phyloP scores from a whole-genome alignment of 2,113 vertebrate genomes.

The Porphyrio hochstetteri region DNA sequence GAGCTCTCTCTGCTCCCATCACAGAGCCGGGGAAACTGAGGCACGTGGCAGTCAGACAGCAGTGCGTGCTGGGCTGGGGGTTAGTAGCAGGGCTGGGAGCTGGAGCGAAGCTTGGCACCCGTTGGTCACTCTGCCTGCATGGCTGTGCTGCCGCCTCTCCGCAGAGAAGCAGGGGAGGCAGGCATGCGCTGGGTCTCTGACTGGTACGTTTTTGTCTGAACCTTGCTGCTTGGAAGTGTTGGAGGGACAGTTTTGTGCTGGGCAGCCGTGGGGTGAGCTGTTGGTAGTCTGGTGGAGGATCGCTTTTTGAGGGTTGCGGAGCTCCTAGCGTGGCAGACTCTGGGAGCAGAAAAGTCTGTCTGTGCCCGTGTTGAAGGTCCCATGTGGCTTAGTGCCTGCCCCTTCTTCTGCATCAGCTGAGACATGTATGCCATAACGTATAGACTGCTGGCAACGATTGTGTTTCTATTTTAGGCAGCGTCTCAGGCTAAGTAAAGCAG shows the following conservation, averaged over 20 bases:
- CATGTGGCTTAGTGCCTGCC: neutral
- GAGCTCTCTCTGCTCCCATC: neutral
- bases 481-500: neutral
- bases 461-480: neutral
- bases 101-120: neutral
- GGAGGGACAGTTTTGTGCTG: neutral
- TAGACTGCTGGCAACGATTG: neutral
- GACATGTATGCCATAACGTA: neutral
- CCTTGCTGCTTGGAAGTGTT: neutral
- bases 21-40: neutral
- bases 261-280: fast-evolving
- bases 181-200: neutral
- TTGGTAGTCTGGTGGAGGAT: fast-evolving
- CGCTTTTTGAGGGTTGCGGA: fast-evolving
- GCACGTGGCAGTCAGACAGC: fast-evolving
- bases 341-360: neutral
- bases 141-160: neutral
- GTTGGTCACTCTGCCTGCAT: fast-evolving
- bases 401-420: neutral
- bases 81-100: neutral
- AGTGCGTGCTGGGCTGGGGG: neutral
- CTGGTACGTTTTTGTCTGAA: fast-evolving
- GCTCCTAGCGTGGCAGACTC: neutral
- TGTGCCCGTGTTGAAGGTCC: neutral
- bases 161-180: neutral